These are phyloP conservation scores for Altica lythri DNA, from an alignment of 2,888 invertebrate species.

Conservation along the genomic window DNA sequence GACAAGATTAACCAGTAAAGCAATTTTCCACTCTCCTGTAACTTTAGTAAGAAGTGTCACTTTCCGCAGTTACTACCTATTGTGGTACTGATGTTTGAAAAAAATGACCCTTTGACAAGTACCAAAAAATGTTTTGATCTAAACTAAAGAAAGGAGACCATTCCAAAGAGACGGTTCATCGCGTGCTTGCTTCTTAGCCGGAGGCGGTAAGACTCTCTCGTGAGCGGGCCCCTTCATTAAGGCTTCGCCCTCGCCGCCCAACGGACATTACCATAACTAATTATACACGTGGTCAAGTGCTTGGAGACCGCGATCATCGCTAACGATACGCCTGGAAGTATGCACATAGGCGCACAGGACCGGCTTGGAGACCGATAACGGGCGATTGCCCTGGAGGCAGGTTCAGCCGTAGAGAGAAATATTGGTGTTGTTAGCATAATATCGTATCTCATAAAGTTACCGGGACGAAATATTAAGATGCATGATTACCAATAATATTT, in stretches of 20 bases:
- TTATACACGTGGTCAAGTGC: constrained; percentile 54
- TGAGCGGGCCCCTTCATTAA: constrained; percentile 51
- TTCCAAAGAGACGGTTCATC: constrained; percentile 34
- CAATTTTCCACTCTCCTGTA: too few species aligned
- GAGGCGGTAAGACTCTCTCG: constrained; percentile 43
- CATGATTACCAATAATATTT: background rate
- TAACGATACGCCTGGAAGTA: constrained; percentile 25
- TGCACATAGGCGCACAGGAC: constrained; percentile 21
- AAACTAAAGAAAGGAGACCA: constrained; percentile 1
- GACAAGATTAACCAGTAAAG: too few species aligned
- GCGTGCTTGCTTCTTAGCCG: constrained; percentile 49
- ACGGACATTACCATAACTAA: constrained; percentile 57
- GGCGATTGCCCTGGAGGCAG: constrained; percentile 8
- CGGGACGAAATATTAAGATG: constrained; percentile 5
- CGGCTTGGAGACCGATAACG: constrained; percentile 10
- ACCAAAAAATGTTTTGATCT: too few species aligned
- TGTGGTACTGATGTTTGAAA: too few species aligned
- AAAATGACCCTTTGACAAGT: too few species aligned
- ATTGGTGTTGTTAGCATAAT: background rate
- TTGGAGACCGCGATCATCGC: constrained; percentile 28
- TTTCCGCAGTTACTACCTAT: too few species aligned
- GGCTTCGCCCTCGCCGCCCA: constrained; percentile 56
- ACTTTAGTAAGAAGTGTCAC: too few species aligned
- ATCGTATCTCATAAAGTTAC: background rate
- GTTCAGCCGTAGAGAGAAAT: background rate